Evolutionary conservation across 2,888 invertebrate species (phyloP).

Genomic region (Protophormia terraenovae): DNA sequence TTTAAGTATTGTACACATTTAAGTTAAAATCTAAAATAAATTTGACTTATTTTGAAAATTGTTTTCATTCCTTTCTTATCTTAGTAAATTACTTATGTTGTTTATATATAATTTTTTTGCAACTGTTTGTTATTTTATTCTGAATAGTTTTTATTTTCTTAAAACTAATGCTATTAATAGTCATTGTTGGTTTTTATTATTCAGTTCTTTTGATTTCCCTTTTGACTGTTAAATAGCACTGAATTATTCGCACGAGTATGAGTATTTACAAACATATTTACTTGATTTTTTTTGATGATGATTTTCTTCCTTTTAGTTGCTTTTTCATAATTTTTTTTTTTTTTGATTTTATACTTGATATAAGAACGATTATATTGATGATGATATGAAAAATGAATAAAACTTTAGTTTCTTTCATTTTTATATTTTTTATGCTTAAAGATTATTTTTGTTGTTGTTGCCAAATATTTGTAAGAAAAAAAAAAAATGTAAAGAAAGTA

Average conservation of each 20-base stretch:
- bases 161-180: not conserved
- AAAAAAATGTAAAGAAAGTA: conserved; percentile 2
- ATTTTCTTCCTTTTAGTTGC: not conserved
- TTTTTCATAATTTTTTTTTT: not conserved
- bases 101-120: not conserved
- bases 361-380: not conserved
- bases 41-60: too few relatives aligned
- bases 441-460: not conserved
- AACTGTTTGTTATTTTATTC: not conserved
- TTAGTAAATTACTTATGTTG: too few relatives aligned
- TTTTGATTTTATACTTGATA: not conserved
- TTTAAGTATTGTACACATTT: too few relatives aligned
- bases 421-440: not conserved
- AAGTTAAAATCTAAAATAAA: too few relatives aligned
- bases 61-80: too few relatives aligned
- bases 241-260: not conserved
- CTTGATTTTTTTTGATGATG: not conserved
- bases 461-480: not conserved
- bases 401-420: not conserved
- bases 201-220: not conserved
- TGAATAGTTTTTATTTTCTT: not conserved
- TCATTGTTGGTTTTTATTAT: not conserved
- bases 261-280: not conserved
- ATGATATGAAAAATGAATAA: conserved; percentile 16
- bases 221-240: not conserved